Percentiles rank a stretch among this genome's conserved stretches.
Conservation (phyloP, 2,797 vertebrate species). For the Muscicapa comitata region DNA sequence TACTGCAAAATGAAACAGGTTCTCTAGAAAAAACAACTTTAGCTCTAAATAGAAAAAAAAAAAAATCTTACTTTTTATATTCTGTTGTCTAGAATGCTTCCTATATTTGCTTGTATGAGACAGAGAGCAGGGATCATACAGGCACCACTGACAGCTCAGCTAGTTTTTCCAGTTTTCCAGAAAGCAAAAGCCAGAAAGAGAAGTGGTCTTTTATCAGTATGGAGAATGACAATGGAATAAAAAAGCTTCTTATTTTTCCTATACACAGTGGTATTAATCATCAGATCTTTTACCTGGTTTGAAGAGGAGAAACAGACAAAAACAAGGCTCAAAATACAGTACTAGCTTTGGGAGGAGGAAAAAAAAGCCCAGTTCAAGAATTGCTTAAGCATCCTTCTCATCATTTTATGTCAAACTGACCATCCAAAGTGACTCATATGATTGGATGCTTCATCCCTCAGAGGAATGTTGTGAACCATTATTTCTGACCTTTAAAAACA, state of each 20-base stretch:
- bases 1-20: neutral
- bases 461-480: neutral
- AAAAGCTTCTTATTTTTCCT: neutral
- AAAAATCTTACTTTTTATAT: neutral
- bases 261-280: neutral
- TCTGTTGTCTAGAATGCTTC: neutral
- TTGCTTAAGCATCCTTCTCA: neutral
- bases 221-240: neutral
- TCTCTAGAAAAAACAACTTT: neutral
- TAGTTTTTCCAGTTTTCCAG: neutral
- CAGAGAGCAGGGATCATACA: neutral
- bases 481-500: constrained; percentile 25
- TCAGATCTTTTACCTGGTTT: neutral
- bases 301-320: neutral
- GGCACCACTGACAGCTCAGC: neutral
- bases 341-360: neutral
- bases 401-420: neutral
- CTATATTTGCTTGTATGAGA: neutral
- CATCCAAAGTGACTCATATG: neutral
- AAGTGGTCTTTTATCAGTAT: neutral
- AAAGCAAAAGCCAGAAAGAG: neutral
- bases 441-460: neutral
- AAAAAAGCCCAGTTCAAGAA: neutral
- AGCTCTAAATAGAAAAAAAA: neutral
- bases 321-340: neutral